Evolutionary conservation across 30 jellyfish, hydroid and myxozoan genomes (phyloP), one percentile per base, ranked within the genome.

Genomic region (Mastigias papua): DNA sequence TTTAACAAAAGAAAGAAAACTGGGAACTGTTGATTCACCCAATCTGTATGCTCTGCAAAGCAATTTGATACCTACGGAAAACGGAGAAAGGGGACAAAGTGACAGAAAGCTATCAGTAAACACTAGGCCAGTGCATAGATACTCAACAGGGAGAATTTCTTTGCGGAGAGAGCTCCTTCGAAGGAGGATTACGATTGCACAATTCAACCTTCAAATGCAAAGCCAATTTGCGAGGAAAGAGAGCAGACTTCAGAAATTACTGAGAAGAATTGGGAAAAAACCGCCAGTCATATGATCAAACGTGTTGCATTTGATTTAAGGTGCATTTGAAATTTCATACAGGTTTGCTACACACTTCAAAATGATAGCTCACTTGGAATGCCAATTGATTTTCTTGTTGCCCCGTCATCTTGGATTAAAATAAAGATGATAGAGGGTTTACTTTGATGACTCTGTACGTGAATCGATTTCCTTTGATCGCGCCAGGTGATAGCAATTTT

Each of bases 141-240:
- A 63, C 5, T 63, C 74, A 6, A 63, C 74, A 22, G 74, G 74
- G 23, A 23, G 74, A 25, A 23, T 22, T 2, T 63, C 74, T 22
- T 42, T 63, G 19, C 74, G 74, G 15, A 63, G 74, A 63, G 74
- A 63, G 74, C 74, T 63, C 23, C 42, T 63, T 25, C 33, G 26
- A 25, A 63, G 74, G 19, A 63, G 74, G 23, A 25, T 25, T 7
- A 63, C 74, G 15, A 63, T 63, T 63, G 74, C 74, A 27, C 74
- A 63, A 26, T 63, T 63, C 26, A 27, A 63, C 42, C 26, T 63
- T 27, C 74, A 63, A 27, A 6, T 63, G 35, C 74, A 63, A 25
- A 63, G 23, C 1, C 42, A 63, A 4, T 63, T 63, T 22, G 74
- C 5, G 19, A 13, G 23, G 74, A 63, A 63, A 13, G 21, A 27